phyloP scores from a whole-genome alignment of 2,888 invertebrate genomes.

The Leptodirus hochenwartii region DNA sequence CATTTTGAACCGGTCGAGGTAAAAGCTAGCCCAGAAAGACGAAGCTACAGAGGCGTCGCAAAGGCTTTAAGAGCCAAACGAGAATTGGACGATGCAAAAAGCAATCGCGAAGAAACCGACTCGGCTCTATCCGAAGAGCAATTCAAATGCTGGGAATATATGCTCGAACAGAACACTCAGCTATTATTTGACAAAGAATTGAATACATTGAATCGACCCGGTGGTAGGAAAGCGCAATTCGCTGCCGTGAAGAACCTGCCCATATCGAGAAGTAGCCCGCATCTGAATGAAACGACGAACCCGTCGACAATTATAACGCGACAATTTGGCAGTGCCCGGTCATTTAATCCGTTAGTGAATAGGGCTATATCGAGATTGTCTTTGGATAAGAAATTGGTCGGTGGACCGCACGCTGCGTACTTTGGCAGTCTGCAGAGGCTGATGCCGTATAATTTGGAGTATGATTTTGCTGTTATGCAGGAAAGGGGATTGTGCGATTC shows the following conservation, averaged over 20 bases:
- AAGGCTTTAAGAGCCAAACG: conserved; percentile 41
- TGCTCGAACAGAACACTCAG: conserved; percentile 81
- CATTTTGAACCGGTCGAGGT: conserved; percentile 27
- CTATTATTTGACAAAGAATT: conserved; percentile 74
- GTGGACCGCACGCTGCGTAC: conserved; percentile 73
- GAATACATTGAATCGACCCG: conserved; percentile 56
- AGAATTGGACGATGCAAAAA: conserved; percentile 34
- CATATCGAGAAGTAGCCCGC: conserved; percentile 54
- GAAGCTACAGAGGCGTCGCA: conserved; percentile 40
- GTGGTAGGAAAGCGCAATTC: conserved; percentile 33
- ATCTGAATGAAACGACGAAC: conserved; percentile 29
- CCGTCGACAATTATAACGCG: conserved; percentile 40
- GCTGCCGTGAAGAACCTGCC: conserved; percentile 36
- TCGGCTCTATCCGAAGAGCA: conserved; percentile 62
- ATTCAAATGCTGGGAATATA: conserved; percentile 85
- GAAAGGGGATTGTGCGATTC: conserved; percentile 59
- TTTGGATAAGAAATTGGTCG: conserved; percentile 40
- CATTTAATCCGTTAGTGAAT: conserved; percentile 45
- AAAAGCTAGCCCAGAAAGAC: conserved; percentile 30
- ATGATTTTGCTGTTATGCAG: conserved; percentile 68
- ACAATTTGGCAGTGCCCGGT: conserved; percentile 64
- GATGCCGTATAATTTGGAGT: conserved; percentile 70
- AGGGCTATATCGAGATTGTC: conserved; percentile 36
- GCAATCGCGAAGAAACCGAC: conserved; percentile 36
- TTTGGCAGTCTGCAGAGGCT: conserved; percentile 69